phyloP scores from a whole-genome alignment of 2,888 invertebrate species.

The Hetaerina titia region DNA sequence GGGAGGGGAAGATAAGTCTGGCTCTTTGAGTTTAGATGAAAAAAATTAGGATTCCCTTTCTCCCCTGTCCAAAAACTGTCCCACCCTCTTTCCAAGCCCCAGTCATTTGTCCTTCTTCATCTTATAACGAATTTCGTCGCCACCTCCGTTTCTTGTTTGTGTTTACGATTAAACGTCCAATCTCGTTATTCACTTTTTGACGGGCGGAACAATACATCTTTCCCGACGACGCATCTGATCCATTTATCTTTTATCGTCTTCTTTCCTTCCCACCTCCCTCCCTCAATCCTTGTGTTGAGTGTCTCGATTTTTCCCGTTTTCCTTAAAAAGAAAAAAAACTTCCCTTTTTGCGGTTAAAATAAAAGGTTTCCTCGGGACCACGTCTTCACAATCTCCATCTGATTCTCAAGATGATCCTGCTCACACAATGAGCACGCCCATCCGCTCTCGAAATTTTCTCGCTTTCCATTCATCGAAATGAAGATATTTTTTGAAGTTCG shows the following conservation, averaged over 20 bases:
- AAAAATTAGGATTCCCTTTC: constrained; percentile 56
- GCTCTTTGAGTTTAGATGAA: background rate
- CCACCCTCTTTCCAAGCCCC: background rate
- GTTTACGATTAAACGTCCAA: constrained; percentile 44
- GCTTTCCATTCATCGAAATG: background rate
- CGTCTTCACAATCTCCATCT: background rate
- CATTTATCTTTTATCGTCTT: background rate
- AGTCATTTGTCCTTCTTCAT: background rate
- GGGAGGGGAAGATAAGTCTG: background rate
- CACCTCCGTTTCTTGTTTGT: background rate
- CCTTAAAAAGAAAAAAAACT: background rate
- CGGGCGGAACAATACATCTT: constrained; percentile 43
- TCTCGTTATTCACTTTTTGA: constrained; percentile 63
- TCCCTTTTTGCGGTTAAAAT: background rate
- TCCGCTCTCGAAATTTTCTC: background rate
- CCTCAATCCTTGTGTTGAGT: background rate
- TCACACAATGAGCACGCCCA: background rate
- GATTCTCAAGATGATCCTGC: constrained; percentile 16
- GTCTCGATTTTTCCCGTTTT: background rate
- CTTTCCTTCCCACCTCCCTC: background rate
- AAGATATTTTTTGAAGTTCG: background rate
- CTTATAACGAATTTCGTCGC: constrained; percentile 6
- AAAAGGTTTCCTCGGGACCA: constrained; percentile 9
- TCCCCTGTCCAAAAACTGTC: background rate
- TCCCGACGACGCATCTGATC: background rate